Percentiles rank a stretch among this genome's conserved stretches.
These are phyloP conservation scores for Limenitis camilla DNA, from an alignment of 2,888 invertebrate genomes.

Conservation along the genomic window DNA sequence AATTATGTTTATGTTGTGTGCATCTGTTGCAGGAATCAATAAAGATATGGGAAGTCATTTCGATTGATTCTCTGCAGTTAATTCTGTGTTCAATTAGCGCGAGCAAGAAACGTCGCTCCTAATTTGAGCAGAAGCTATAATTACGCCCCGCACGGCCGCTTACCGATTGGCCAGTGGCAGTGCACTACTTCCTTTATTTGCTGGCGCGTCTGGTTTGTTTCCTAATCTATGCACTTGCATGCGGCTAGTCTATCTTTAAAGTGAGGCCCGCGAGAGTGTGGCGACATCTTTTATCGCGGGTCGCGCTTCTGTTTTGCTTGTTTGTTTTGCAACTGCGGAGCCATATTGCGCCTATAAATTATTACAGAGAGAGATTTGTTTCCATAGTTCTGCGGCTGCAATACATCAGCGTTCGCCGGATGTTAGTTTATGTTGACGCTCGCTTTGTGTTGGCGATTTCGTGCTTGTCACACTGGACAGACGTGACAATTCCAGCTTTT, in stretches of 20 bases:
- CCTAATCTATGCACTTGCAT: conserved; percentile 38
- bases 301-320: conserved; percentile 59
- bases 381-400: conserved; percentile 69
- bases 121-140: conserved; percentile 67
- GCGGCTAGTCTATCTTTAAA: conserved; percentile 51
- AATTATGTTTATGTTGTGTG: conserved; percentile 5
- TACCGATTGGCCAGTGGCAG: conserved; percentile 52
- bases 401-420: conserved; percentile 68
- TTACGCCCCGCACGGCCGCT: conserved; percentile 54
- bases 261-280: conserved; percentile 48
- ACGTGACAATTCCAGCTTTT: conserved; percentile 42
- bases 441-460: conserved; percentile 60
- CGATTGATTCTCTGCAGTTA: conserved; percentile 35
- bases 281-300: conserved; percentile 68
- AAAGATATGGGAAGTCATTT: conserved; percentile 28
- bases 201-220: conserved; percentile 40
- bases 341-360: conserved; percentile 70
- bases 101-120: conserved; percentile 57
- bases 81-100: conserved; percentile 65
- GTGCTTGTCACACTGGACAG: conserved; percentile 47
- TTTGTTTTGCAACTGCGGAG: conserved; percentile 60
- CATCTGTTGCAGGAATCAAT: conserved; percentile 20
- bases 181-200: conserved; percentile 46
- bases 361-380: conserved; percentile 69
- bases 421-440: conserved; percentile 68